phyloP scores from a whole-genome alignment of 2,888 invertebrate species.

The Spodoptera littoralis region DNA sequence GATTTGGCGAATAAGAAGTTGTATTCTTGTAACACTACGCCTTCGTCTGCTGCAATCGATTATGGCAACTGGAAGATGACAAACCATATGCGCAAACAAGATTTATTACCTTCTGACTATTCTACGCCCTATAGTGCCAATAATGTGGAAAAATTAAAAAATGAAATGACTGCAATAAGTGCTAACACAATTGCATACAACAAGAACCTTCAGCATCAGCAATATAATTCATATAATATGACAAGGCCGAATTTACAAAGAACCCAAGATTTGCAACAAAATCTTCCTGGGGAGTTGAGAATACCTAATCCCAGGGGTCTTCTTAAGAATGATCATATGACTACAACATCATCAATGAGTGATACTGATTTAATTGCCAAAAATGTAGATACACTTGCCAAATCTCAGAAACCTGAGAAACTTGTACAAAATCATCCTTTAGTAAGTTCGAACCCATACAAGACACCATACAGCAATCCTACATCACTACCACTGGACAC shows the following conservation, averaged over 20 bases:
- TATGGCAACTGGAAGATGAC: conserved; percentile 84
- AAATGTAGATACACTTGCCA: conserved; percentile 71
- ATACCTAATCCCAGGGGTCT: conserved; percentile 82
- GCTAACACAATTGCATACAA: conserved; percentile 75
- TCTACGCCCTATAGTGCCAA: conserved; percentile 73
- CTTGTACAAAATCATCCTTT: conserved; percentile 77
- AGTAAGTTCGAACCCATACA: conserved; percentile 79
- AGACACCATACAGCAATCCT: conserved; percentile 78
- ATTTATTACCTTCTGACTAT: conserved; percentile 79
- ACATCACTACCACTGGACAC: conserved; percentile 85
- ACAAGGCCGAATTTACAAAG: conserved; percentile 73
- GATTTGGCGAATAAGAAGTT: conserved; percentile 83
- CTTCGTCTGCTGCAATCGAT: conserved; percentile 74
- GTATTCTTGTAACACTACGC: conserved; percentile 72
- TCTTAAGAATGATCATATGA: conserved; percentile 74
- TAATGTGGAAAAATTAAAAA: conserved; percentile 75
- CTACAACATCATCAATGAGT: conserved; percentile 61
- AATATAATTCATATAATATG: conserved; percentile 75
- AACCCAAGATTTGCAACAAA: conserved; percentile 77
- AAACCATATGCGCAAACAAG: conserved; percentile 77
- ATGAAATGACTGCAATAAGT: conserved; percentile 66
- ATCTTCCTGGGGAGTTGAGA: conserved; percentile 76
- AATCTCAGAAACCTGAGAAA: conserved; percentile 80
- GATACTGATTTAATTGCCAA: conserved; percentile 71
- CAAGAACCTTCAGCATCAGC: conserved; percentile 78